Evolutionary conservation across 64 coral and sea anemone genomes (phyloP), one percentile per base, ranked within the genome.

Genomic region (Anthopleura sola): DNA sequence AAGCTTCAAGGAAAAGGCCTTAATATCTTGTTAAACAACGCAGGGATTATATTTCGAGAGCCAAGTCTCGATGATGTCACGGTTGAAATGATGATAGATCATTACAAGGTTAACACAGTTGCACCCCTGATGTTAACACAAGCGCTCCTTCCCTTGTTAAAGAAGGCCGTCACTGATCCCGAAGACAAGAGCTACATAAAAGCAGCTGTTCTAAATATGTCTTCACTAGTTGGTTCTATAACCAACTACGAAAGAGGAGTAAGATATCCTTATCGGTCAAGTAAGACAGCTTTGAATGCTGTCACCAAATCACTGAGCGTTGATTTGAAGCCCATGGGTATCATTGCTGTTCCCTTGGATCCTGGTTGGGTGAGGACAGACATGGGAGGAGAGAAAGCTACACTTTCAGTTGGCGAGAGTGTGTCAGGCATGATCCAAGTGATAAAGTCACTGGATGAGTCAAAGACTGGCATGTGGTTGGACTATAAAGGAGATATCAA

Each of bases 321-420:
- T 58, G 92, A 94, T 23, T 62, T 94, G 32, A 82, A 36, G 17
- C 20, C 51, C 24, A 74, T 90, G n/a, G 88, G 92, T 18, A 86
- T 94, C 36, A 31, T 84, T 15, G 60, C 79, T 2, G 83, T 94
- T 32, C 48, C 38, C 16, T 31, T 94, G 17, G 31, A 88, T 83
- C 92, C 92, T 36, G 92, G 92, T 36, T 94, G 88, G 77, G 92
- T 94, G 0, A 38, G 86, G 53, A 94, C 92, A 49, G 87, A 90
- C 46, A 90, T 94, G 87, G 84, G 77, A n/a, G 88, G 86, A 5
- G 60, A 13, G 20, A 48, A 78, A 56, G 91, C 85, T 18, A 1
- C 57, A 23, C 34, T 87, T 19, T 31, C 83, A 9, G 57, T 51
- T 24, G 33, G 58, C 15, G 83, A 85, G 78, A 85, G 87, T 19